These are phyloP conservation scores for Urechis unicinctus DNA, from an alignment of 2,888 invertebrate species.

Conservation along the genomic window DNA sequence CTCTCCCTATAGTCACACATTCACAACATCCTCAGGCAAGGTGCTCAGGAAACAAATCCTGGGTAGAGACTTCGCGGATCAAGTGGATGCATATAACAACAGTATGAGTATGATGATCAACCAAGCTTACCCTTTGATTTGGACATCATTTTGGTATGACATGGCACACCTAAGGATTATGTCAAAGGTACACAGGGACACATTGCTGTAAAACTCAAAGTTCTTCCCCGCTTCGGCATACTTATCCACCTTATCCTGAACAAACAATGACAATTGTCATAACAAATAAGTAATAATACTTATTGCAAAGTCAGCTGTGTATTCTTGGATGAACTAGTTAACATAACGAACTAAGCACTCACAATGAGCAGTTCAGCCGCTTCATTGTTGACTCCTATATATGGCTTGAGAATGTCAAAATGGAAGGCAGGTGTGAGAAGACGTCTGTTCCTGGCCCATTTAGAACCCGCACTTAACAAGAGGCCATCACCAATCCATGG, in stretches of 20 bases:
- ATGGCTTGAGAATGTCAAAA: slow-evolving; percentile 15
- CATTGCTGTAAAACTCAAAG: slow-evolving; percentile 24
- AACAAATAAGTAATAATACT: too few species aligned
- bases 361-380: slow-evolving; percentile 8
- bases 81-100: too few species aligned
- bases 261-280: background rate
- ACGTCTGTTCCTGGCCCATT: slow-evolving; percentile 13
- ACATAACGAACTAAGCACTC: too few species aligned
- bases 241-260: slow-evolving; percentile 22
- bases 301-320: too few species aligned
- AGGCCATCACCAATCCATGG: slow-evolving; percentile 15
- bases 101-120: background rate
- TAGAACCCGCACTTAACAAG: slow-evolving; percentile 7
- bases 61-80: too few species aligned
- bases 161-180: slow-evolving; percentile 37
- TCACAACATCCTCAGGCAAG: too few species aligned
- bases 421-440: slow-evolving; percentile 16
- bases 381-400: slow-evolving; percentile 9
- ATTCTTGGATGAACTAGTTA: too few species aligned
- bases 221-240: slow-evolving; percentile 20
- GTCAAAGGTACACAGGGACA: slow-evolving; percentile 29
- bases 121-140: slow-evolving; percentile 23
- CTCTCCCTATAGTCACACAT: slow-evolving; percentile 9
- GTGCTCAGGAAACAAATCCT: too few species aligned
- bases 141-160: slow-evolving; percentile 31